Conservation (phyloP, 2,113 vertebrate species). For the Pithys albifrons region DNA sequence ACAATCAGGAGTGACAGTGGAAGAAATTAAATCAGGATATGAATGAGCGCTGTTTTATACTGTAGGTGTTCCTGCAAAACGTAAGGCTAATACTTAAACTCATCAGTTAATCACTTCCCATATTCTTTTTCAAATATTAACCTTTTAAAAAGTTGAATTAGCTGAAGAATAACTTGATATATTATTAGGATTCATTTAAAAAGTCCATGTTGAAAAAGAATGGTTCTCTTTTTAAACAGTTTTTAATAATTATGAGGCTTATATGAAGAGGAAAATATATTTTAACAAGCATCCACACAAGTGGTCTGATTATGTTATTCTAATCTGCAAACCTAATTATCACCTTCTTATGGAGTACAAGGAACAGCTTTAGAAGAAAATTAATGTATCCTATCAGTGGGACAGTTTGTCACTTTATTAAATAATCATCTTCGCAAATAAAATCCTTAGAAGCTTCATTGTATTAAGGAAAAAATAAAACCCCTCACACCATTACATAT, state of each 20-base stretch:
- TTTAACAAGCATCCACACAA: conserved; percentile 86
- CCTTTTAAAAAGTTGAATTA: conserved; percentile 61
- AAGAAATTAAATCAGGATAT: conserved; percentile 80
- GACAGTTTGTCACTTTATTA: conserved; percentile 92
- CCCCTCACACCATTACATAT: conserved; percentile 51
- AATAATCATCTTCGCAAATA: conserved; percentile 78
- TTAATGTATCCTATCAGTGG: conserved; percentile 94
- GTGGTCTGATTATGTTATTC: conserved; percentile 89
- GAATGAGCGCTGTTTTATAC: conserved; percentile 72
- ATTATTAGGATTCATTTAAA: conserved; percentile 55
- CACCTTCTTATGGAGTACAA: conserved; percentile 87
- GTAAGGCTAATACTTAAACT: conserved; percentile 67
- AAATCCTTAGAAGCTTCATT: conserved; percentile 73
- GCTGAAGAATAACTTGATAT: conserved; percentile 62
- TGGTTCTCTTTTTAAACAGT: conserved; percentile 64
- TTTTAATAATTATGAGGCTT: conserved; percentile 76
- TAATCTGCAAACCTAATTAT: conserved; percentile 99
- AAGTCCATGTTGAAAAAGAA: conserved; percentile 57
- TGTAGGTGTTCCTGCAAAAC: conserved; percentile 65
- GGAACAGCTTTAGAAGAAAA: conserved; percentile 89
- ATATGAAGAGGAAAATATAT: conserved; percentile 80
- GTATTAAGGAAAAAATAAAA: conserved; percentile 69
- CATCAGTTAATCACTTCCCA: conserved; percentile 70
- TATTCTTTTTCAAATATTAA: conserved; percentile 71
- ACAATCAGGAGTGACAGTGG: conserved; percentile 65